Evolutionary conservation across 1,140 invertebrate genomes (phyloP).

Genomic region (Camponotus pennsylvanicus): DNA sequence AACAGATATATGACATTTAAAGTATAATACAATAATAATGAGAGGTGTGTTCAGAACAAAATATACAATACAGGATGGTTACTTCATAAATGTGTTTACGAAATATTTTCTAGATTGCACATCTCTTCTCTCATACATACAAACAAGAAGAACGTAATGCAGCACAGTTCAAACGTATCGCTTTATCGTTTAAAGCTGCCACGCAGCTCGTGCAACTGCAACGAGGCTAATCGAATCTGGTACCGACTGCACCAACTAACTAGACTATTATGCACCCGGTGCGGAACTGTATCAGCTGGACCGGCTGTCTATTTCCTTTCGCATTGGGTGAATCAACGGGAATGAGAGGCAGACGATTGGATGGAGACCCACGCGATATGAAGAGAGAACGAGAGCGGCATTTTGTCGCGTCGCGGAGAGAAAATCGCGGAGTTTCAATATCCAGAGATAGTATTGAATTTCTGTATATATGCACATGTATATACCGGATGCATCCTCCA

Average conservation of each 20-base stretch:
- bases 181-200: constrained; percentile 66
- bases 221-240: constrained; percentile 74
- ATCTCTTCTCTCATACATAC: too few species aligned
- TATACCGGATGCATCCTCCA: not conserved
- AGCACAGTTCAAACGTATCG: constrained; percentile 55
- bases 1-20: not conserved
- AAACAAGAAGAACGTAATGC: constrained; percentile 48
- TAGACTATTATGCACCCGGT: constrained; percentile 72
- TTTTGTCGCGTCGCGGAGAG: constrained; percentile 6
- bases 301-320: constrained; percentile 67
- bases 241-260: constrained; percentile 69
- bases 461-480: not conserved
- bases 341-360: constrained; percentile 52
- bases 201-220: constrained; percentile 64
- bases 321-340: constrained; percentile 51
- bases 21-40: not conserved
- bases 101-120: constrained; percentile 29
- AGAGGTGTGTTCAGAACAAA: not conserved
- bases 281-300: constrained; percentile 64
- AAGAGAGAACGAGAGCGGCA: constrained; percentile 40
- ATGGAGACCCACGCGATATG: constrained; percentile 17
- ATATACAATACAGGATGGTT: not conserved
- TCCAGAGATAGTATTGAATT: constrained; percentile 45
- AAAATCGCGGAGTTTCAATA: constrained; percentile 46
- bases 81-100: constrained; percentile 34